Conservation (phyloP, 2,113 vertebrate species). For the Peromyscus californicus region DNA sequence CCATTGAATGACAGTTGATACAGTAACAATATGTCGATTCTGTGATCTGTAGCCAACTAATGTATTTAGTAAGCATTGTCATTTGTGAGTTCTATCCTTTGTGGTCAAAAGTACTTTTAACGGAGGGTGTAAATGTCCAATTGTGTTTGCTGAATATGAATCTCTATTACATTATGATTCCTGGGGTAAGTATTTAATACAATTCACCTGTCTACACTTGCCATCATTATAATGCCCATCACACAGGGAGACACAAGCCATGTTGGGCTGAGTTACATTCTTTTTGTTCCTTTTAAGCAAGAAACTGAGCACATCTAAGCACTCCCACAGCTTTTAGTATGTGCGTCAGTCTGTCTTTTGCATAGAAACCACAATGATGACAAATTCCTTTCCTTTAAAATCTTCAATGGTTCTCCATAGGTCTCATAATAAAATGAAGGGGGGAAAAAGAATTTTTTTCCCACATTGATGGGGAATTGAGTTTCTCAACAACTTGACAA, state of each 20-base stretch:
- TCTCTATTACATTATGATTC: too few relatives aligned
- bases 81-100: background rate
- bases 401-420: background rate
- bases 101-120: background rate
- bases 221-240: too few relatives aligned
- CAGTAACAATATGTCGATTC: background rate
- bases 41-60: background rate
- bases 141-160: background rate
- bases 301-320: background rate
- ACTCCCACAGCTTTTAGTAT: background rate
- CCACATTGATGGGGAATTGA: background rate
- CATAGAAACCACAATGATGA: background rate
- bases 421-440: background rate
- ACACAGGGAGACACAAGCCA: background rate
- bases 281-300: background rate
- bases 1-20: background rate
- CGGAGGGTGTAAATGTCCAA: background rate
- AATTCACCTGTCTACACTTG: background rate
- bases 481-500: background rate
- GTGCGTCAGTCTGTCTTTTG: background rate
- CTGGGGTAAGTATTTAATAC: background rate
- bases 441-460: too few relatives aligned
- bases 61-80: background rate
- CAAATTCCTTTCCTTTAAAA: conserved; percentile 3
- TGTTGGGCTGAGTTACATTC: background rate